phyloP scores from a whole-genome alignment of 1,140 invertebrate genomes.

The Physella acuta region DNA sequence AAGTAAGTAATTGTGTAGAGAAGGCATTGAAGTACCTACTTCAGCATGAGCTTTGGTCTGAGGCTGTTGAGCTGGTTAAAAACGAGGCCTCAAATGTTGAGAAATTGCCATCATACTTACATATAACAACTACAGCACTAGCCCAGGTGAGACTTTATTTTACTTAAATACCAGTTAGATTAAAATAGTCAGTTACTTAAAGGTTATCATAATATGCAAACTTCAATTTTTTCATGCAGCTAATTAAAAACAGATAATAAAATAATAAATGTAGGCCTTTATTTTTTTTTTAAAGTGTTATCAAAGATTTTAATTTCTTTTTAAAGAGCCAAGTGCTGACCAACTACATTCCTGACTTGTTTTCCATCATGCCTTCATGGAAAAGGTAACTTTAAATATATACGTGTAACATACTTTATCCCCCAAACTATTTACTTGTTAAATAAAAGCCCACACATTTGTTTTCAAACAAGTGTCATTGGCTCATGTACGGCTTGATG shows the following conservation, averaged over 20 bases:
- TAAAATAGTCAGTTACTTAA: not conserved
- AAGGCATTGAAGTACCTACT: slow-evolving; percentile 2
- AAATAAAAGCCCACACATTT: no score
- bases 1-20: not conserved
- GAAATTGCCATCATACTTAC: slow-evolving; percentile 12
- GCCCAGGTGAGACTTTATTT: slow-evolving; percentile 8
- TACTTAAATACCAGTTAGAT: not conserved
- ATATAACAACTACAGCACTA: slow-evolving; percentile 15
- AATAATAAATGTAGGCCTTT: no score
- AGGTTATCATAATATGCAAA: not conserved
- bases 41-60: slow-evolving; percentile 1
- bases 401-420: no score
- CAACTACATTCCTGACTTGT: slow-evolving; percentile 3
- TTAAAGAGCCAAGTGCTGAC: slow-evolving; percentile 15
- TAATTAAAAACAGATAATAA: no score
- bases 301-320: not conserved
- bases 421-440: no score
- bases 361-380: slow-evolving; percentile 17
- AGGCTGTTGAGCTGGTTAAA: slow-evolving; percentile 17
- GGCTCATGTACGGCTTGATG: no score
- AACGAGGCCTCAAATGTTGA: not conserved
- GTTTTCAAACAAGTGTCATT: no score
- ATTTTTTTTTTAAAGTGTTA: no score
- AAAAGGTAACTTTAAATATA: slow-evolving; percentile 17
- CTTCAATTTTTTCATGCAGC: no score